Percentiles rank a stretch among this genome's conserved stretches.
phyloP scores from a whole-genome alignment of 2,113 vertebrate genomes.

The Marmota monax region DNA sequence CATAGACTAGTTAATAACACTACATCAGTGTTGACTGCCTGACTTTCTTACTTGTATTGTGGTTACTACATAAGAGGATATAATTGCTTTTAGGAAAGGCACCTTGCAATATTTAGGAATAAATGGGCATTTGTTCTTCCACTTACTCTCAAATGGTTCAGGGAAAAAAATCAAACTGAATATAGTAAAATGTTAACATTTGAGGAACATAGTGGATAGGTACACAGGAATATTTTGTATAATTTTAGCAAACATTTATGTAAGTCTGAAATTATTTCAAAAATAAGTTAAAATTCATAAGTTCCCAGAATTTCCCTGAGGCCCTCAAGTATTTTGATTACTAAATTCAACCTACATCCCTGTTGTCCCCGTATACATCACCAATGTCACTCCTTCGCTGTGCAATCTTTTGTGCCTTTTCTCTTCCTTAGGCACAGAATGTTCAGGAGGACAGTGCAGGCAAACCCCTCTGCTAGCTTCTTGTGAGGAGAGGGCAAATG shows the following conservation, averaged over 20 bases:
- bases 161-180: slow-evolving; percentile 1
- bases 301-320: neutral
- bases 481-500: neutral
- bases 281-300: slow-evolving; percentile 56
- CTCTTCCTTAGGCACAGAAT: neutral
- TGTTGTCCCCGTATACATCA: neutral
- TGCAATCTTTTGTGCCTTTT: neutral
- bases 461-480: neutral
- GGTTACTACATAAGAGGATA: neutral
- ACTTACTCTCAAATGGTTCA: slow-evolving; percentile 20
- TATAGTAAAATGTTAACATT: slow-evolving; percentile 48
- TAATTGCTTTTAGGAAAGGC: slow-evolving; percentile 1
- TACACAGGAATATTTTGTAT: neutral
- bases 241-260: slow-evolving; percentile 50
- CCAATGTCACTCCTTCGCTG: neutral
- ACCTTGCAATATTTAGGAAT: neutral
- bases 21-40: neutral
- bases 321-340: slow-evolving; percentile 20
- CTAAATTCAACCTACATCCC: neutral
- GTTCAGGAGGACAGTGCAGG: neutral
- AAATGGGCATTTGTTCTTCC: neutral
- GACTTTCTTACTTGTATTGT: neutral
- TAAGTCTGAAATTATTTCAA: slow-evolving; percentile 58
- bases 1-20: neutral
- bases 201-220: neutral